Conservation (phyloP, 2,113 vertebrate genomes). For the Procapra przewalskii region DNA sequence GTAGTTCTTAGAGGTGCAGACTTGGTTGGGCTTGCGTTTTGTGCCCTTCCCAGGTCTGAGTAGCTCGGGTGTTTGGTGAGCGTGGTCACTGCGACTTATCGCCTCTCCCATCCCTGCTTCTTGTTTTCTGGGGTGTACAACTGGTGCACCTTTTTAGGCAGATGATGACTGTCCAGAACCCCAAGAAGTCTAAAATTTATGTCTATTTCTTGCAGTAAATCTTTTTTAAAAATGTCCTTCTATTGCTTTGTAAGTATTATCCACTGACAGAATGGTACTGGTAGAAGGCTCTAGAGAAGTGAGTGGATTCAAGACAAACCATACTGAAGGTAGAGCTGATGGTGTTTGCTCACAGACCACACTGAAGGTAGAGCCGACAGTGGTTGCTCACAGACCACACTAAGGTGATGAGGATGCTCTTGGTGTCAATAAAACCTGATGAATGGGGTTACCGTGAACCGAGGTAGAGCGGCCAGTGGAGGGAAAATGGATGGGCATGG, state of each 20-base stretch:
- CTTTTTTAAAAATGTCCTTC: not conserved
- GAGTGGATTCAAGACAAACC: not conserved
- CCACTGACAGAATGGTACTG: not conserved
- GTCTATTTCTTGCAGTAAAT: slow-evolving; percentile 47
- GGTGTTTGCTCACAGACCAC: not conserved
- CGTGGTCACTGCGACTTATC: too few relatives aligned
- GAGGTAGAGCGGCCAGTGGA: not conserved
- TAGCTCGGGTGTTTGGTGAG: too few relatives aligned
- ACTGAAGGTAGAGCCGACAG: not conserved
- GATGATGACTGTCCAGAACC: too few relatives aligned
- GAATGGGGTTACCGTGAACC: not conserved
- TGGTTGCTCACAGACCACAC: not conserved
- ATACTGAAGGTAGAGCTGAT: not conserved
- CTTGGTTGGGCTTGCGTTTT: too few relatives aligned
- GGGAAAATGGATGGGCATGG: not conserved
- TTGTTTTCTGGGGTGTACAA: too few relatives aligned
- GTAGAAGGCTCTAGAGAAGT: not conserved
- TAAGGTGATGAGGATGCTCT: not conserved
- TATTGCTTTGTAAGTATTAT: not conserved
- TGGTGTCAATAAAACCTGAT: not conserved
- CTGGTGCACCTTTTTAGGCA: too few relatives aligned
- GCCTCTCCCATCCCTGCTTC: too few relatives aligned
- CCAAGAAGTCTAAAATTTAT: slow-evolving; percentile 28
- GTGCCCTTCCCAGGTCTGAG: too few relatives aligned
- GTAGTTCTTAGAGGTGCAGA: too few relatives aligned